Conservation (phyloP, 2,888 invertebrate species). For the Papilio demoleus region DNA sequence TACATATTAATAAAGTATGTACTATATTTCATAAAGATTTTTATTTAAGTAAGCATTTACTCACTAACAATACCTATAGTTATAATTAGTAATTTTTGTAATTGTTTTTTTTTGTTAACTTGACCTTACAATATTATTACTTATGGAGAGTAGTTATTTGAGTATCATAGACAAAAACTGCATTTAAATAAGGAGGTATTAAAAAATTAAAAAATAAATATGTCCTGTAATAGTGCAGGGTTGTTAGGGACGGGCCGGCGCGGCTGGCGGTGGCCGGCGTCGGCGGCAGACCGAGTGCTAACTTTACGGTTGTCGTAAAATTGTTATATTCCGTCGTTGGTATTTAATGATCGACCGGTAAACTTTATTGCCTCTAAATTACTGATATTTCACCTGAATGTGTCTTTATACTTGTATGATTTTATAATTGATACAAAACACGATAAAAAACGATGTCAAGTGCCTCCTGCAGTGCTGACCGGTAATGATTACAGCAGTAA, state of each 20-base stretch:
- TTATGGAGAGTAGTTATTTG: too few species aligned
- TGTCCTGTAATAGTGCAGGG: not conserved
- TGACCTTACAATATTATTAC: too few species aligned
- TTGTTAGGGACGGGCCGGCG: not conserved
- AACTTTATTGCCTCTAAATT: slow-evolving; percentile 10
- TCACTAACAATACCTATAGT: too few species aligned
- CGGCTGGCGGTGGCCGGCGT: not conserved
- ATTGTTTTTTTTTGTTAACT: too few species aligned
- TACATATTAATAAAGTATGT: too few species aligned
- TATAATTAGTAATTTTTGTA: too few species aligned
- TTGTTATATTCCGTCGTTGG: slow-evolving; percentile 22
- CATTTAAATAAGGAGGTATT: not conserved
- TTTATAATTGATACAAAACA: not conserved
- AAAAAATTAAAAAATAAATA: not conserved
- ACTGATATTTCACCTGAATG: slow-evolving; percentile 6
- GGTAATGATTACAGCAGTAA: not conserved
- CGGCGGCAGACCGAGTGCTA: not conserved
- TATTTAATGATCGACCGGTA: slow-evolving; percentile 5
- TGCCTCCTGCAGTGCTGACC: not conserved
- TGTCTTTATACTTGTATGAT: not conserved
- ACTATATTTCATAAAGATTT: too few species aligned
- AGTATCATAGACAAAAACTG: too few species aligned
- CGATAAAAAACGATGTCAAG: not conserved
- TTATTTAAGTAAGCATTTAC: too few species aligned
- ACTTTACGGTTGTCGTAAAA: slow-evolving; percentile 28